phyloP scores from a whole-genome alignment of 2,797 vertebrate genomes.

The Schizopygopsis pylzovi region DNA sequence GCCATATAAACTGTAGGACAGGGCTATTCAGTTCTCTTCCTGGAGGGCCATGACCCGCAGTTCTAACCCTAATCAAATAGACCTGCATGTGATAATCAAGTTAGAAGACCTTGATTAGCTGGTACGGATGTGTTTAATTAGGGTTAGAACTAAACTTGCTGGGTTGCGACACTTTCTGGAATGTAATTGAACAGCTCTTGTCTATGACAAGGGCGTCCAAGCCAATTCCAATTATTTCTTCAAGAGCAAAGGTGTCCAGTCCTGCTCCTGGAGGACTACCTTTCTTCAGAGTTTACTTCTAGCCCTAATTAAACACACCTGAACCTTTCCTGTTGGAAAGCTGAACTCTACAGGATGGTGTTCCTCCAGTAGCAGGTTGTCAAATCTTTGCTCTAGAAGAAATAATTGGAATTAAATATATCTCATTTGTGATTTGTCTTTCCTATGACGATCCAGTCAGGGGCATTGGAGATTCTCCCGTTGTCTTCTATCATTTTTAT shows the following conservation, averaged over 20 bases:
- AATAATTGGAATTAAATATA: not conserved
- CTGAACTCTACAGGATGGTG: not conserved
- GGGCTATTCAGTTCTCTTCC: not conserved
- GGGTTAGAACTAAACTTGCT: not conserved
- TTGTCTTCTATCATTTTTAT: constrained; percentile 14
- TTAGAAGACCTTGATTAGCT: not conserved
- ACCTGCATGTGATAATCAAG: not conserved
- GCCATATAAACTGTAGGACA: not conserved
- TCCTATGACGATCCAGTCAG: constrained; percentile 1
- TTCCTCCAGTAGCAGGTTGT: not conserved
- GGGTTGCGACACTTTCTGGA: not conserved
- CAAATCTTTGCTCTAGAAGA: not conserved
- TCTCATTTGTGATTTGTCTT: constrained; percentile 8
- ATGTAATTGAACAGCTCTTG: not conserved
- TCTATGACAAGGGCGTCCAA: not conserved
- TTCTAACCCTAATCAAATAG: constrained; percentile 10
- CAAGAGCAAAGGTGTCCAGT: not conserved
- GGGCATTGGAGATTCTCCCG: not conserved
- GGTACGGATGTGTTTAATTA: not conserved
- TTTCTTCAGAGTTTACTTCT: not conserved
- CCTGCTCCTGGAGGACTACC: not conserved
- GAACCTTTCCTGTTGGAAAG: not conserved
- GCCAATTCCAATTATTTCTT: not conserved
- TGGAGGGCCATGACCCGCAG: not conserved
- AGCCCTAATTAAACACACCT: not conserved